Conservation (phyloP, 37 sponge, comb jelly and placozoan species). For the Geodia barretti region DNA sequence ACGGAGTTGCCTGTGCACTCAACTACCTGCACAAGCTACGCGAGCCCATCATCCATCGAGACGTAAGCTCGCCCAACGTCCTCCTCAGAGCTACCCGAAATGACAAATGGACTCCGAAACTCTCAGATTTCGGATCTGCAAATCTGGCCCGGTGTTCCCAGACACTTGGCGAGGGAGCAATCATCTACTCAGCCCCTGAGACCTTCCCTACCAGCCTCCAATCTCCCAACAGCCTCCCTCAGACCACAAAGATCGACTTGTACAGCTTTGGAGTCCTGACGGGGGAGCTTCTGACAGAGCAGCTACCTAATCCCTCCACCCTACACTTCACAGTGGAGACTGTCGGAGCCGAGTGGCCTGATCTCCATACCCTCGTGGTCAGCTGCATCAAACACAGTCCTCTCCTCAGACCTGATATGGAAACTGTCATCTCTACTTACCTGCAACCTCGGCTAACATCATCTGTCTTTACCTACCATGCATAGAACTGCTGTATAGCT, state of each 20-base stretch:
- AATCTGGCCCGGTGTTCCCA: slow-evolving; percentile 32
- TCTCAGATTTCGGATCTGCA: slow-evolving; percentile 85
- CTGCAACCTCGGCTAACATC: too few relatives aligned
- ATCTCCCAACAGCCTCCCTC: neutral
- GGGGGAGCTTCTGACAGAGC: slow-evolving; percentile 29
- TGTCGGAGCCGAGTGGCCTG: neutral
- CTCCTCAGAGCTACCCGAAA: slow-evolving; percentile 34
- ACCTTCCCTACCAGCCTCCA: slow-evolving; percentile 1
- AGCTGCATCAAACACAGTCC: slow-evolving; percentile 4
- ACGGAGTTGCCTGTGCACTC: slow-evolving; percentile 65
- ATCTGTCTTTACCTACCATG: too few relatives aligned
- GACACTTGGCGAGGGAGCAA: slow-evolving; percentile 55
- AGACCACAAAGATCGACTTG: slow-evolving; percentile 66
- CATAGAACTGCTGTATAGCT: too few relatives aligned
- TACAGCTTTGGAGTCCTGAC: slow-evolving; percentile 73
- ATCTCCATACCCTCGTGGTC: neutral
- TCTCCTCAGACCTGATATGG: slow-evolving; percentile 16
- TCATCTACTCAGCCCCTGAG: slow-evolving; percentile 73
- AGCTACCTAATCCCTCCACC: slow-evolving; percentile 17
- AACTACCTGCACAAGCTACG: slow-evolving; percentile 63
- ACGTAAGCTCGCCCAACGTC: slow-evolving; percentile 80
- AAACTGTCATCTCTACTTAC: neutral
- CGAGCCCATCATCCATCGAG: slow-evolving; percentile 75
- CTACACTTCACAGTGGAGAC: neutral
- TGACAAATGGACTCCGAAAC: slow-evolving; percentile 58